Evolutionary conservation across 2,113 vertebrate species (phyloP).

Genomic region (Crocuta crocuta): DNA sequence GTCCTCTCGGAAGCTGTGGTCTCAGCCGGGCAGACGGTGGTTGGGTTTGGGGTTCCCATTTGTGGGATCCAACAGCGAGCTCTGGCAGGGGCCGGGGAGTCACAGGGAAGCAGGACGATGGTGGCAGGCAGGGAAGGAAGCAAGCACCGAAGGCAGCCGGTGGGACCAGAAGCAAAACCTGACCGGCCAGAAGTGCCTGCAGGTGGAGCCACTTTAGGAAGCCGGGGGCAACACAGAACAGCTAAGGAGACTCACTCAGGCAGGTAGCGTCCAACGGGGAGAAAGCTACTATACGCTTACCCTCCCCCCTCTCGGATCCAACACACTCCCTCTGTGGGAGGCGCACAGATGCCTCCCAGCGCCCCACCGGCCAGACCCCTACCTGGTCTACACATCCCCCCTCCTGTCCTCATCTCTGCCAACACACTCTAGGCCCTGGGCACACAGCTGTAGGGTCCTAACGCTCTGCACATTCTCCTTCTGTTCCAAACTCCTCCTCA

Average conservation of each 20-base stretch:
- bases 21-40: background rate
- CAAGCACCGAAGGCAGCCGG: accelerated
- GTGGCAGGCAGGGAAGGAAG: no score
- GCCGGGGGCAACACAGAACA: accelerated
- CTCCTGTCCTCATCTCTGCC: background rate
- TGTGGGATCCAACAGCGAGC: background rate
- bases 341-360: accelerated
- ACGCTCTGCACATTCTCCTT: background rate
- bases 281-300: background rate
- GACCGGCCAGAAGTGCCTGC: accelerated
- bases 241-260: accelerated
- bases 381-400: background rate
- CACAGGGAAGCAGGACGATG: background rate
- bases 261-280: accelerated
- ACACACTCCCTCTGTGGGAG: background rate
- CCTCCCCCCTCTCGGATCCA: background rate
- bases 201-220: background rate
- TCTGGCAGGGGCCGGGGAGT: accelerated
- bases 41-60: no score
- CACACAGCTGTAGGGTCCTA: accelerated
- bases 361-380: background rate
- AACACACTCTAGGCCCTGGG: accelerated
- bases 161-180: background rate
- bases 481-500: background rate
- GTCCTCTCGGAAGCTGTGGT: background rate